A percentile compares a stretch with the other conserved stretches of the same genome.
Evolutionary conservation across 37 sponge, comb jelly and placozoan species (phyloP).

Genomic region (Eunapius fragilis): DNA sequence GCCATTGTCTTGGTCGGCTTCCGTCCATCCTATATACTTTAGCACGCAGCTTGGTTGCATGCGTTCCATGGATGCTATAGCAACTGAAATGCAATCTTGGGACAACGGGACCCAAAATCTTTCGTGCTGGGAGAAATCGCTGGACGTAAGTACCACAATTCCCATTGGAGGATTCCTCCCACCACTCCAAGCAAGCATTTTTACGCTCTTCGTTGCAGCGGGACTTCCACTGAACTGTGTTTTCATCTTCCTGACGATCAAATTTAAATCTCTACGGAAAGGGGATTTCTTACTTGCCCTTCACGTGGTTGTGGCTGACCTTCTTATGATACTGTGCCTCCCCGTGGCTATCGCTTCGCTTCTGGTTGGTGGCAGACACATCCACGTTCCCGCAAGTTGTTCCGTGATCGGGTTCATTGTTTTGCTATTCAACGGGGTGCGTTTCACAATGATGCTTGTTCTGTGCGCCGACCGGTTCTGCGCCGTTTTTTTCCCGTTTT

Average conservation of each 20-base stretch:
- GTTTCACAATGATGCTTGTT: not conserved
- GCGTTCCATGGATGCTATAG: not conserved
- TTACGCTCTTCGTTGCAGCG: not conserved
- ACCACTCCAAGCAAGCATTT: not conserved
- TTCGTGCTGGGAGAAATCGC: not conserved
- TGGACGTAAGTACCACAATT: not conserved
- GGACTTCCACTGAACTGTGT: not conserved
- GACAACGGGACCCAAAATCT: not conserved
- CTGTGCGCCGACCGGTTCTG: not conserved
- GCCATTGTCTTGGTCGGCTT: not conserved
- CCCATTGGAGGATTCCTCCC: not conserved
- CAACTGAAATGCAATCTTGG: not conserved
- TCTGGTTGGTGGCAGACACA: not conserved
- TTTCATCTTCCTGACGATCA: not conserved
- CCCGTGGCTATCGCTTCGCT: not conserved
- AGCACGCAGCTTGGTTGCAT: too few relatives aligned
- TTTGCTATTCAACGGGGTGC: not conserved
- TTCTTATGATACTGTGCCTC: not conserved
- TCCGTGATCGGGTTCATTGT: not conserved
- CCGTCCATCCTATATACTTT: not conserved
- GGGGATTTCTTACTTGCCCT: not conserved
- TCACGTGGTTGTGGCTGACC: not conserved
- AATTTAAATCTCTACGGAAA: not conserved
- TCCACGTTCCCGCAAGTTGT: not conserved
- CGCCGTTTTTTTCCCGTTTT: not conserved